Evolutionary conservation across 2,888 invertebrate species (phyloP), one percentile per base, ranked within the genome.

Genomic region (Synanthedon andrenaeformis): DNA sequence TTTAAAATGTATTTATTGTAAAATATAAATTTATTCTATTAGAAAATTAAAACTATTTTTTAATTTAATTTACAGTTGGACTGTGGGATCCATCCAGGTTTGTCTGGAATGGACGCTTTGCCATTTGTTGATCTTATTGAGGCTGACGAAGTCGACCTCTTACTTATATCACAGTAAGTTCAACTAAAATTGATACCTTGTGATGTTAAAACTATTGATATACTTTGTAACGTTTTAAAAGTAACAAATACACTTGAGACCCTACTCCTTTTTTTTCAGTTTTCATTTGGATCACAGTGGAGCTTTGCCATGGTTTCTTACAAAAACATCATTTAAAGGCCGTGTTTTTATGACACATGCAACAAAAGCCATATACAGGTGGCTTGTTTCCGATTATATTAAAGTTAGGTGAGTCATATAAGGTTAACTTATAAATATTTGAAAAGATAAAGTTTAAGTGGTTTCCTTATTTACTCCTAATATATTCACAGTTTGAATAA

Each of bases 281-380:
- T 99, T 99, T 76, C 99, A 99, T 83, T 88, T 99, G 74, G 99
- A 99, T 77, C 99, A 99, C 83, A 96, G 97, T 66, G 99, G 99
- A 2, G 99, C 98, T 0, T 81, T 99, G 55, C 99, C 99, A 0
- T 99, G 98, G 97, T 98, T 99, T 76, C 88, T 99, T 35, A 93
- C 94, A 67, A 99, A 99, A 79, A 99, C 99, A 0, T 96, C 95
- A 53, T 99, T 99, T 79, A 97, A 96, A 69, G 98, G 99, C 0
- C 91, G 98, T 49, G 98, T 98, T 76, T 99, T 98, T 75, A 99
- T 99, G 99, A 99, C 99, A 0, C 99, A 99, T 75, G 99, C 99
- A 0, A 98, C 99, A 0, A 99, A 99, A 89, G 99, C 99, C 28
- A 99, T 99, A 69, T 99, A 99, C 78, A 90, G 98, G 61, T 99